These are phyloP conservation scores for Saxidomus purpurata DNA, from an alignment of 1,140 invertebrate species.

Conservation along the genomic window DNA sequence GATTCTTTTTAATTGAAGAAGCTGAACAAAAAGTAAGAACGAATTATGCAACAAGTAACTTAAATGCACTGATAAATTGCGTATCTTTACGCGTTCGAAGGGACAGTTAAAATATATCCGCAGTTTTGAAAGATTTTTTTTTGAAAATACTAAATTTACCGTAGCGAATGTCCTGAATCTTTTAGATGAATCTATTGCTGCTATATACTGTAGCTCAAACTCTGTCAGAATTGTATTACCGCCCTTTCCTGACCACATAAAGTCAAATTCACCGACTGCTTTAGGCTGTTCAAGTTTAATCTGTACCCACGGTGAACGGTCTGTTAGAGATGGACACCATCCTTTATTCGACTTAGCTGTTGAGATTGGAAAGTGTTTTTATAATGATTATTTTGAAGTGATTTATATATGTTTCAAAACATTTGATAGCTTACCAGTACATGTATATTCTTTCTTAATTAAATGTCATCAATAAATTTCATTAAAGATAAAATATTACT, in stretches of 20 bases:
- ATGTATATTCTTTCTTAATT: neutral
- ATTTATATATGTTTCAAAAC: no score
- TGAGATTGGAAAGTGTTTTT: no score
- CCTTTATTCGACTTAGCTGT: constrained; percentile 10
- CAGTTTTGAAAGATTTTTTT: no score
- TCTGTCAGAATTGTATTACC: constrained; percentile 2
- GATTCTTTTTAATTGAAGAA: no score
- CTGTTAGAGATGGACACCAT: constrained; percentile 35
- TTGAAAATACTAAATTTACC: neutral
- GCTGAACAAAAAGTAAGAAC: no score
- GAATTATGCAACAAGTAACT: no score
- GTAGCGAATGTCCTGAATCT: constrained; percentile 38
- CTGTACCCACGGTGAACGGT: constrained; percentile 38
- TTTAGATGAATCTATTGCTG: constrained; percentile 37
- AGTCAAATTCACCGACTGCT: constrained; percentile 48
- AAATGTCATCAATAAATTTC: neutral
- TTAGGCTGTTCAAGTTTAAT: constrained; percentile 46
- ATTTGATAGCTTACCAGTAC: no score
- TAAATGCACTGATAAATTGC: no score
- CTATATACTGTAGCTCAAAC: constrained; percentile 56
- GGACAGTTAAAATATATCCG: no score
- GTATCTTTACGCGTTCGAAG: no score
- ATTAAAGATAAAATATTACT: no score
- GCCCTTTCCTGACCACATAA: neutral
- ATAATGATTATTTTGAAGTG: no score